Conservation (phyloP, 92 coral and sea anemone genomes). For the Bergia sp. region DNA sequence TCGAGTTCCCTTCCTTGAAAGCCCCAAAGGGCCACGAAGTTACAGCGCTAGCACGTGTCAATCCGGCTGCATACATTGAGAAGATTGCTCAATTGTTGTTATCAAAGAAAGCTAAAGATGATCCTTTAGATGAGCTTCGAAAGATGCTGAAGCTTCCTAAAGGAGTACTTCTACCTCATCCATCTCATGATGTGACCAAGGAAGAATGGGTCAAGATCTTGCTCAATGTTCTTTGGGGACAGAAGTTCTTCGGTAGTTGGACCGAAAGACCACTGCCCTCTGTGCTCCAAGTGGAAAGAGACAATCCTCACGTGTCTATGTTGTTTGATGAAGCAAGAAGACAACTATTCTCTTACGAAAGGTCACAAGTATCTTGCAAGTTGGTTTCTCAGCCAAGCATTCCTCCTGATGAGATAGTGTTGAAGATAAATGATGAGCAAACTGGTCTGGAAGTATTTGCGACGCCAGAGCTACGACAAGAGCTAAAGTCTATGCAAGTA, state of each 20-base stretch:
- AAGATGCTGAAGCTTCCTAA: slow-evolving; percentile 10
- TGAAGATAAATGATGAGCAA: slow-evolving; percentile 30
- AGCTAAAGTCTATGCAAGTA: slow-evolving; percentile 1
- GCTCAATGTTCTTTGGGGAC: slow-evolving; percentile 41
- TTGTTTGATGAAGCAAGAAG: slow-evolving; percentile 30
- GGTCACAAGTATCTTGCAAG: slow-evolving; percentile 42
- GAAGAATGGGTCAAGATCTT: slow-evolving; percentile 50
- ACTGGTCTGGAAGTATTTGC: slow-evolving; percentile 29
- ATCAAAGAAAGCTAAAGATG: slow-evolving; percentile 4
- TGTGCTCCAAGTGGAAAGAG: not conserved
- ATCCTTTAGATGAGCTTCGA: slow-evolving; percentile 33
- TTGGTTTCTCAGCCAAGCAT: not conserved
- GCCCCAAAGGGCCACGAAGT: slow-evolving; percentile 10
- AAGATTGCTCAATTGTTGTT: not conserved
- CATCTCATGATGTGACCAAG: slow-evolving; percentile 36
- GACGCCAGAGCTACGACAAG: not conserved
- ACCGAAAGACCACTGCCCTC: not conserved
- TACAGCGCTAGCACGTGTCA: slow-evolving; percentile 10
- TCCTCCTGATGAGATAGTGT: slow-evolving; percentile 35
- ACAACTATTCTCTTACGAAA: slow-evolving; percentile 50
- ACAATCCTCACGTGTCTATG: not conserved
- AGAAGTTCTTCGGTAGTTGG: slow-evolving; percentile 1
- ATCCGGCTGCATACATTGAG: slow-evolving; percentile 27
- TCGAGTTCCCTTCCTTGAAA: slow-evolving; percentile 22
- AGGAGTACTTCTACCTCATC: slow-evolving; percentile 19